Percentiles rank a stretch among this genome's conserved stretches.
These are phyloP conservation scores for Megatriorchis doriae DNA, from an alignment of 2,113 vertebrate species.

Conservation along the genomic window DNA sequence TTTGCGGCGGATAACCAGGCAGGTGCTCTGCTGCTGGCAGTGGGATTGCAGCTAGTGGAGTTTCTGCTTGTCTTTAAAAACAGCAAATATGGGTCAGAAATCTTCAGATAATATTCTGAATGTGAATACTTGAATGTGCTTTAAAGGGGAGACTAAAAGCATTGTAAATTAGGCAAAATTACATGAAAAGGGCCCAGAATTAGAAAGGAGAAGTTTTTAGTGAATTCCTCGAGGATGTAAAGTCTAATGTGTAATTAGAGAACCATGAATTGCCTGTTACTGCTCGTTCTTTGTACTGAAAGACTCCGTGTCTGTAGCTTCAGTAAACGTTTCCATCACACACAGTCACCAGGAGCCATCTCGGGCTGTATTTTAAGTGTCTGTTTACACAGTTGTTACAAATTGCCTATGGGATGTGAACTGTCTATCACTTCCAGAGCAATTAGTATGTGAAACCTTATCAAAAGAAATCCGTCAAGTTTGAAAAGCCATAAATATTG, in stretches of 20 bases:
- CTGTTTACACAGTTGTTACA: constrained; percentile 57
- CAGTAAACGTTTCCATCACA: not conserved
- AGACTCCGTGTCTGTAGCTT: not conserved
- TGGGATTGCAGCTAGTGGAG: not conserved
- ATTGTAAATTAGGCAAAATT: not conserved
- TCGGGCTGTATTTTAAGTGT: constrained; percentile 17
- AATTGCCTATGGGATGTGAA: constrained; percentile 63
- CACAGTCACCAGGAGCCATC: not conserved
- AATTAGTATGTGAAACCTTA: constrained; percentile 70
- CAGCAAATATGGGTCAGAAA: not conserved
- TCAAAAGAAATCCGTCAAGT: constrained; percentile 63
- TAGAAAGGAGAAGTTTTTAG: not conserved
- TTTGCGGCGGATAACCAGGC: not conserved
- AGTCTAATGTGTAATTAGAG: not conserved
- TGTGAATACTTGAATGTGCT: not conserved
- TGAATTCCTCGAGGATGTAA: not conserved
- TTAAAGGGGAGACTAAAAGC: not conserved
- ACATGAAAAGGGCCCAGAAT: not conserved
- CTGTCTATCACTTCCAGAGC: constrained; percentile 69
- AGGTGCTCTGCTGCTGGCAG: not conserved
- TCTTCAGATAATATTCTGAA: not conserved
- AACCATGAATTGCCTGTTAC: not conserved
- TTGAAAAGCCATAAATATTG: constrained; percentile 68
- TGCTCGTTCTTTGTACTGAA: not conserved
- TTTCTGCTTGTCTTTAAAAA: not conserved